Evolutionary conservation across 2,888 invertebrate species (phyloP).

Genomic region (Drosophila suboccidentalis): DNA sequence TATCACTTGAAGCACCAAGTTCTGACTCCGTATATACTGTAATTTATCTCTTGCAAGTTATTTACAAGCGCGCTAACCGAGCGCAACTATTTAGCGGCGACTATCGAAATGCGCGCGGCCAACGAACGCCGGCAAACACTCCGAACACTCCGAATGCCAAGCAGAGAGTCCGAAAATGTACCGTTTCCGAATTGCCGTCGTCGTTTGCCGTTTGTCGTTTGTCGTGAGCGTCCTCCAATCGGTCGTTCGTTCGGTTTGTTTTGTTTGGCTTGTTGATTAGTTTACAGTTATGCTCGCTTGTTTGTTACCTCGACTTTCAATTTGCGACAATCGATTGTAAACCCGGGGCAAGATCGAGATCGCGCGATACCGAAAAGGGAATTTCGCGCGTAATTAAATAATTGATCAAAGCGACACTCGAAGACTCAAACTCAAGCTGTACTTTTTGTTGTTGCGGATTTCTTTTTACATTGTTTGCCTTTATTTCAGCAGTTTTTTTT

Average conservation of each 20-base stretch:
- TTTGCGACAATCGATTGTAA: constrained; percentile 50
- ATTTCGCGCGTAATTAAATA: constrained; percentile 73
- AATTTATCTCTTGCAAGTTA: constrained; percentile 59
- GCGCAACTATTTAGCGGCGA: constrained; percentile 61
- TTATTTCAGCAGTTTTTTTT: constrained; percentile 25
- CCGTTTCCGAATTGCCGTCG: constrained; percentile 5
- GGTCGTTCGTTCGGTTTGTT: constrained; percentile 27
- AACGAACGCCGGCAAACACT: constrained; percentile 64
- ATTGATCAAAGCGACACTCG: constrained; percentile 67
- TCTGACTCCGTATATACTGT: constrained; percentile 23
- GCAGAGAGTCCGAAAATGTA: constrained; percentile 10
- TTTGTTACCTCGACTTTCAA: constrained; percentile 60
- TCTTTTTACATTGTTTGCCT: constrained; percentile 24
- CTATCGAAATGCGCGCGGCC: constrained; percentile 33
- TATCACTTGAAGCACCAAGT: not conserved
- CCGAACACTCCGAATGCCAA: constrained; percentile 34
- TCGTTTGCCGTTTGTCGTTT: constrained; percentile 2
- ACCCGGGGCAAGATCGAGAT: constrained; percentile 14
- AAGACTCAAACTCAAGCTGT: constrained; percentile 8
- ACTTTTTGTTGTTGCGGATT: constrained; percentile 15
- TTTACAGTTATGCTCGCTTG: constrained; percentile 26
- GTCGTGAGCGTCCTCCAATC: constrained; percentile 41
- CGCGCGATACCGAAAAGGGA: constrained; percentile 45
- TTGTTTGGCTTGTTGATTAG: constrained; percentile 35
- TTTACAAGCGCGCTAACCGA: constrained; percentile 70